Evolutionary conservation across 1,140 invertebrate genomes (phyloP), one percentile per base, ranked within the genome.

Genomic region (Trichonephila clavipes): DNA sequence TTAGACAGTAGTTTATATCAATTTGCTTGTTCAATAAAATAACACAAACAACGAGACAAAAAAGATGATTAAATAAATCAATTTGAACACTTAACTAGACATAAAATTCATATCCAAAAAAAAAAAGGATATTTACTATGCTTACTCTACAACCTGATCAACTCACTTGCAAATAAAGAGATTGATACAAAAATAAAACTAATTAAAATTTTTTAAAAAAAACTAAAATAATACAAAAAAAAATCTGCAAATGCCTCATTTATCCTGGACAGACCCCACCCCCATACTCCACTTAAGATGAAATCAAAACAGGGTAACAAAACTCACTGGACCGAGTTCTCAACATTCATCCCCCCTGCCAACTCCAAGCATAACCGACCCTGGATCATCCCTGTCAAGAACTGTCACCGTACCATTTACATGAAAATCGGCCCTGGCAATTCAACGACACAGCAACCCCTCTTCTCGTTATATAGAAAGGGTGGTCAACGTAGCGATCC

Each of bases 351-450:
- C n/a, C 10, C 44, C 14, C 12, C 83, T 59, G 44, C 2, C 40
- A 12, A 18, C 51, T 18, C 28, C 6, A 16, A 16, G 72, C 16
- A 34, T 77, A 59, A 72, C 88, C 88, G 88, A 89, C 72, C 69
- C 51, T 82, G 28, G 89, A 90, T 61, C 89, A 90, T 90, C 89
- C 89, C 69, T 90, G 89, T 90, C 89, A 90, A 82, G 89, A 82
- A 61, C 89, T 90, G 89, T 90, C 89, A 90, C 24, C 69, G 12
- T 24, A 69, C 69, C 89, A 90, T 90, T 90, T 90, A 90, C 89
- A 90, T 90, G 89, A 90, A 90, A 90, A 90, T 90, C 89, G 89
- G 89, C 62, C 62, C 21, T 61, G 72, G 72, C 72, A 77, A 77
- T 77, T 40, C 72, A 77, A 77, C 72, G 72, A 40, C 72, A 40